Evolutionary conservation across 2,888 invertebrate species (phyloP).

Genomic region (Rhorus exstirpatorius): DNA sequence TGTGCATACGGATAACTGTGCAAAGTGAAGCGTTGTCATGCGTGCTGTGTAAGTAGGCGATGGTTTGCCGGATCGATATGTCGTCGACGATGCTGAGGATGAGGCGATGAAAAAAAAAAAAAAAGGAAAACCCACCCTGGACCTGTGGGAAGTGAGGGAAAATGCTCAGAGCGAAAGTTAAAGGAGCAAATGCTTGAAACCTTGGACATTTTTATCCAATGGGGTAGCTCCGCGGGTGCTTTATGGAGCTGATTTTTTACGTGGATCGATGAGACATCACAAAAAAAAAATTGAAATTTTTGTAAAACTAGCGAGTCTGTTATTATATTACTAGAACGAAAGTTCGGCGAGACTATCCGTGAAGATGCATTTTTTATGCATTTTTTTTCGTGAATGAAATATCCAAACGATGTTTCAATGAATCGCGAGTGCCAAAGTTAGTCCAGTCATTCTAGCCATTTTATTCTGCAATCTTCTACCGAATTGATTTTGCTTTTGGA

Average conservation of each 20-base stretch:
- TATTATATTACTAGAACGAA: no score
- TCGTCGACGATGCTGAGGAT: slow-evolving; percentile 56
- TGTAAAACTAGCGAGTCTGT: no score
- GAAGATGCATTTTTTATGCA: no score
- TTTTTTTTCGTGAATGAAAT: no score
- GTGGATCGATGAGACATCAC: slow-evolving; percentile 15
- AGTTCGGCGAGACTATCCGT: no score
- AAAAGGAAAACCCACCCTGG: slow-evolving; percentile 10
- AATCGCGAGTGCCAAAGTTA: no score
- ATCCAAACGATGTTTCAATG: no score
- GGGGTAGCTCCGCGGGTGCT: neutral
- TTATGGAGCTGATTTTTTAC: slow-evolving; percentile 2
- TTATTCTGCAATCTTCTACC: no score
- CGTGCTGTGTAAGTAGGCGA: slow-evolving; percentile 73
- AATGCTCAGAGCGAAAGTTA: slow-evolving; percentile 38
- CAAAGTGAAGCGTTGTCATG: slow-evolving; percentile 73
- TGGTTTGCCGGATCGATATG: slow-evolving; percentile 70
- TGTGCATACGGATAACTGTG: slow-evolving; percentile 61
- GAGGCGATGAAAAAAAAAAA: slow-evolving; percentile 35
- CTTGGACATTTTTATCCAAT: neutral
- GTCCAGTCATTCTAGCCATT: no score
- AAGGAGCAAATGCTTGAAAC: slow-evolving; percentile 28
- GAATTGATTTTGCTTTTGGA: no score
- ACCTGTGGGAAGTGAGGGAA: slow-evolving; percentile 23
- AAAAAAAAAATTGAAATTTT: neutral